Evolutionary conservation across 1,140 invertebrate species (phyloP), one percentile per base, ranked within the genome.

Genomic region (Pseudachorutes palmiensis): DNA sequence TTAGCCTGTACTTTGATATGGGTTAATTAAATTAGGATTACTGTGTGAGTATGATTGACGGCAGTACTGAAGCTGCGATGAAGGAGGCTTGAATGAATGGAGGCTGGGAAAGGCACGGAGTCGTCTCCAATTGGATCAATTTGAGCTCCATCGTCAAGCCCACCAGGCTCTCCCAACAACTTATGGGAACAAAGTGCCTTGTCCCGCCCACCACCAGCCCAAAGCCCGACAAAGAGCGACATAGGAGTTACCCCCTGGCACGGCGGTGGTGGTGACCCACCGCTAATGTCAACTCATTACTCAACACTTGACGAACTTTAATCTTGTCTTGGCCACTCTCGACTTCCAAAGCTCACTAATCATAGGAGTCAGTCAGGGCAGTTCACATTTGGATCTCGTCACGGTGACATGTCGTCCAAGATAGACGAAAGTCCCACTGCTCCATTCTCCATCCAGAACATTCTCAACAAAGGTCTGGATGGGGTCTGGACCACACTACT

Each of bases 381-480:
- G 36, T 19, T 12, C 36, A 45, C 36, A 45, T 19, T 45, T 12
- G 36, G 36, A 45, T 45, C 36, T 45, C 36, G 9, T 9, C 19
- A 9, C 36, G 24, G 41, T 48, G 66, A 59, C 24, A 73, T 73
- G 72, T 67, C 72, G 3, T 59, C 66, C 1, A 61, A 67, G 41
- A 45, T 58, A 14, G 65, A 70, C 2, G 67, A 69, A 26, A 61
- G 62, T 60, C 51, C 69, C 5, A 45, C 69, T 1, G 69, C 72
- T 2, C n/a, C 69, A 1, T 73, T 73, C 59, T 73, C 72, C 2
- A 73, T 73, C 33, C 72, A 73, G 61, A 73, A 70, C 62, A 73
- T 73, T 63, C 55, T 73, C 33, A 70, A 65, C 32, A 73, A 71
- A 58, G 59, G 64, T 57, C 66, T 69, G 28, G 72, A 73, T 60